Evolutionary conservation across 1,140 invertebrate species (phyloP).

Genomic region (Drosophila nikananu): DNA sequence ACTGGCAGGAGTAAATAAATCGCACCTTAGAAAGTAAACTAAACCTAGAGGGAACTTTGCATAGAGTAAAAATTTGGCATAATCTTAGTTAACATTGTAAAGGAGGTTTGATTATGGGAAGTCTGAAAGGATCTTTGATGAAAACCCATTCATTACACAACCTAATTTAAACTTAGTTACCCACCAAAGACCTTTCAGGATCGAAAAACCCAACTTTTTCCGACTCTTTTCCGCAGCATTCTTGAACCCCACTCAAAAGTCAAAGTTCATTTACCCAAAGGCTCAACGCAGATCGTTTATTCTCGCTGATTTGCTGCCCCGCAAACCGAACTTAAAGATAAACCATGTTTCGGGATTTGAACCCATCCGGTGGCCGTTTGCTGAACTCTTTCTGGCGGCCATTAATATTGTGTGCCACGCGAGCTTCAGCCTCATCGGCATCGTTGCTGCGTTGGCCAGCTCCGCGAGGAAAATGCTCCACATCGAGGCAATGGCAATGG

Average conservation of each 20-base stretch:
- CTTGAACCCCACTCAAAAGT: constrained; percentile 33
- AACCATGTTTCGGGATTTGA: constrained; percentile 68
- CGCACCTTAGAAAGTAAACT: constrained; percentile 18
- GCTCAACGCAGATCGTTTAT: constrained; percentile 37
- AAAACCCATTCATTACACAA: neutral
- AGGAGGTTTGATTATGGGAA: too few relatives aligned
- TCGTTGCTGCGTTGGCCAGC: constrained; percentile 48
- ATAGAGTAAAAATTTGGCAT: neutral
- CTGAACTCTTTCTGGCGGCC: constrained; percentile 74
- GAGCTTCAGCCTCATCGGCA: constrained; percentile 13
- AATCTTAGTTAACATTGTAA: neutral
- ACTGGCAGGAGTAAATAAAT: constrained; percentile 20
- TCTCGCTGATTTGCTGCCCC: constrained; percentile 9
- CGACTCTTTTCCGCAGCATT: neutral
- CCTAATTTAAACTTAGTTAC: neutral
- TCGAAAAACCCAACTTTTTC: neutral
- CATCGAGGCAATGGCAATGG: constrained; percentile 53
- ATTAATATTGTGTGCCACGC: constrained; percentile 79
- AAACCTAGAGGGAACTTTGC: neutral
- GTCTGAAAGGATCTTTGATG: neutral
- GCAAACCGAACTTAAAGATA: constrained; percentile 43
- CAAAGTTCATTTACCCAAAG: constrained; percentile 72
- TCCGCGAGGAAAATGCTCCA: constrained; percentile 65
- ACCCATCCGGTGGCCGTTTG: constrained; percentile 47
- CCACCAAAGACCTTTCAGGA: neutral